phyloP scores from a whole-genome alignment of 1,140 invertebrate species.

The Formica exsecta region DNA sequence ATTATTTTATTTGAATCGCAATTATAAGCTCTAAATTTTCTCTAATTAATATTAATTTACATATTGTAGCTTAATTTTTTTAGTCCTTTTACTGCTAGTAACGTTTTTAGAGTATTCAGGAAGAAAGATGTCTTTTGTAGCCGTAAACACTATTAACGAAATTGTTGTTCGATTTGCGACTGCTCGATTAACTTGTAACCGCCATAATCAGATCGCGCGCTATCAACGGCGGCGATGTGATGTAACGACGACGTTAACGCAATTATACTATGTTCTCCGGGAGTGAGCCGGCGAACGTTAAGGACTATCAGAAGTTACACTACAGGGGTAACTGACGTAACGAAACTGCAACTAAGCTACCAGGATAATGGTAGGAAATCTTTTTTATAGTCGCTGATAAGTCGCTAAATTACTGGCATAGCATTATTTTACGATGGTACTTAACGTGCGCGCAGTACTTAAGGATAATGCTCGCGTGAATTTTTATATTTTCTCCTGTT shows the following conservation, averaged over 20 bases:
- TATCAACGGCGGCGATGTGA: conserved; percentile 53
- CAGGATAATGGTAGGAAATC: conserved; percentile 51
- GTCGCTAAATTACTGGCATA: conserved; percentile 48
- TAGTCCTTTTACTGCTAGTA: neutral
- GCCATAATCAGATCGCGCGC: conserved; percentile 54
- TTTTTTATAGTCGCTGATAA: conserved; percentile 58
- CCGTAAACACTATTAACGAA: conserved; percentile 20
- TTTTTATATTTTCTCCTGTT: neutral
- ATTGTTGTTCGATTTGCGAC: conserved; percentile 29
- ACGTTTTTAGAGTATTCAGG: neutral
- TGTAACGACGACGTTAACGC: conserved; percentile 50
- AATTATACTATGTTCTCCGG: conserved; percentile 46
- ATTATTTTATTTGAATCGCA: neutral
- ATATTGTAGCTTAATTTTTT: neutral
- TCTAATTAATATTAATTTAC: neutral
- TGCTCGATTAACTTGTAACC: conserved; percentile 57
- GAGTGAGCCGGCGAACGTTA: neutral
- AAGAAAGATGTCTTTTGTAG: conserved; percentile 31
- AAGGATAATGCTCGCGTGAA: conserved; percentile 37
- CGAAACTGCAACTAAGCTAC: conserved; percentile 44
- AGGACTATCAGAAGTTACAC: conserved; percentile 53
- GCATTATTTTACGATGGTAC: conserved; percentile 38
- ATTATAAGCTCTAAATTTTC: neutral
- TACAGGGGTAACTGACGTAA: conserved; percentile 47
- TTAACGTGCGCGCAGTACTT: conserved; percentile 37